Conservation (phyloP, 2,113 vertebrate species). For the Melanerpes formicivorus region DNA sequence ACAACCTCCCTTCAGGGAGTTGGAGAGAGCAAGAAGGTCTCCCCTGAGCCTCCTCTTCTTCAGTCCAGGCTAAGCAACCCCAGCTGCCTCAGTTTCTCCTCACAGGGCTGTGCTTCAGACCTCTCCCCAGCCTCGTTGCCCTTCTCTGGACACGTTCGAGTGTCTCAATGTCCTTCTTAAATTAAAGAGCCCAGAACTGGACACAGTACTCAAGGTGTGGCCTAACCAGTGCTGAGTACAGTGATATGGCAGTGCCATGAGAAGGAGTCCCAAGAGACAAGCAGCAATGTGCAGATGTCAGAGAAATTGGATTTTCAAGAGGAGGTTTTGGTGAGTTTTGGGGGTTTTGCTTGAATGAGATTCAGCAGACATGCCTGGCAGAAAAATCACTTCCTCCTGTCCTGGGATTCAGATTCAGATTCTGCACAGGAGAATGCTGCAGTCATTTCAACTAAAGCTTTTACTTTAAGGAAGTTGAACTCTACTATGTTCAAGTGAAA, state of each 20-base stretch:
- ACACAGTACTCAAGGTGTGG: too few species aligned
- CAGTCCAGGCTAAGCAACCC: too few species aligned
- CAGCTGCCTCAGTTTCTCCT: too few species aligned
- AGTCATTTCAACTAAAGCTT: neutral
- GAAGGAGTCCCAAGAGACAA: neutral
- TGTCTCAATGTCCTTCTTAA: too few species aligned
- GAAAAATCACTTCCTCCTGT: neutral
- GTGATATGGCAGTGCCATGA: neutral
- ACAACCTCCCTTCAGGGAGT: too few species aligned
- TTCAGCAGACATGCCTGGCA: neutral
- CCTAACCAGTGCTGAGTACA: neutral
- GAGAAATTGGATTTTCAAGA: neutral
- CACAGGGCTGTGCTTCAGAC: too few species aligned
- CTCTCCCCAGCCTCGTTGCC: too few species aligned
- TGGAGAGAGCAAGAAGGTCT: too few species aligned
- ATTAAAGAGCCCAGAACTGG: too few species aligned
- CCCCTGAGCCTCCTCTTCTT: too few species aligned
- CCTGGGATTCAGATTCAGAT: neutral
- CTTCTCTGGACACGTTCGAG: too few species aligned
- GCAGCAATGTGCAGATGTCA: neutral
- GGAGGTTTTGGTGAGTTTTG: neutral
- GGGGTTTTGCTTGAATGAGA: neutral
- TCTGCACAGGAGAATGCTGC: neutral
- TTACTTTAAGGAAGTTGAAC: neutral
- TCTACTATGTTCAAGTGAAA: neutral